phyloP scores from a whole-genome alignment of 2,888 invertebrate species.

The Litoditis marina region DNA sequence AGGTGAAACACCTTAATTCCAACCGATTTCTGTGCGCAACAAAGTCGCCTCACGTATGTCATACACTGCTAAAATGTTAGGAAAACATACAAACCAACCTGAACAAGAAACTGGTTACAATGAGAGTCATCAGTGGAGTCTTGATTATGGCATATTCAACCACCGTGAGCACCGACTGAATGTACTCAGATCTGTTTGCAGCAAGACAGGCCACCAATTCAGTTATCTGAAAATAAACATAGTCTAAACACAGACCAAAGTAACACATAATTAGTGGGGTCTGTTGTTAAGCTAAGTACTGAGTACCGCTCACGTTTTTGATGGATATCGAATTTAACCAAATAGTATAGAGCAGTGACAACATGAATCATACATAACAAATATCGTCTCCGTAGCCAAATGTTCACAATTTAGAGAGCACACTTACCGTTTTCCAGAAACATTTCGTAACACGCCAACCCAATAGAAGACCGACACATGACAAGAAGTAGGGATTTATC shows the following conservation, averaged over 20 bases:
- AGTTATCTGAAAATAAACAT: conserved; percentile 47
- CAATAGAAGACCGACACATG: conserved; percentile 79
- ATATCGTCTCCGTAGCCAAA: no score
- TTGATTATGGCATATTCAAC: conserved; percentile 54
- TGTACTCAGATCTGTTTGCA: conserved; percentile 23
- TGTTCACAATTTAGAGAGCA: no score
- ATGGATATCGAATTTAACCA: not conserved
- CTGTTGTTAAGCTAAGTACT: no score
- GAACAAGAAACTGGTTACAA: conserved; percentile 58
- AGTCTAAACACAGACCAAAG: no score
- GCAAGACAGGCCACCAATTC: conserved; percentile 37
- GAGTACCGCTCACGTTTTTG: no score
- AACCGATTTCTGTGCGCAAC: no score
- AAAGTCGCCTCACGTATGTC: no score
- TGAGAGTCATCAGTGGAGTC: conserved; percentile 54
- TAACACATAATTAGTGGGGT: no score
- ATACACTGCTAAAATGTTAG: no score
- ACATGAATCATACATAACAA: no score
- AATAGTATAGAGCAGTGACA: no score
- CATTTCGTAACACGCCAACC: conserved; percentile 75
- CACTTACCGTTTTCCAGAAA: conserved; percentile 65
- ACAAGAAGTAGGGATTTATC: conserved; percentile 82
- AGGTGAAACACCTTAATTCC: no score
- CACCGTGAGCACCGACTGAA: conserved; percentile 33
- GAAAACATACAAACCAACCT: conserved; percentile 10